phyloP scores from a whole-genome alignment of 2,113 vertebrate species.

The Lepisosteus oculatus region DNA sequence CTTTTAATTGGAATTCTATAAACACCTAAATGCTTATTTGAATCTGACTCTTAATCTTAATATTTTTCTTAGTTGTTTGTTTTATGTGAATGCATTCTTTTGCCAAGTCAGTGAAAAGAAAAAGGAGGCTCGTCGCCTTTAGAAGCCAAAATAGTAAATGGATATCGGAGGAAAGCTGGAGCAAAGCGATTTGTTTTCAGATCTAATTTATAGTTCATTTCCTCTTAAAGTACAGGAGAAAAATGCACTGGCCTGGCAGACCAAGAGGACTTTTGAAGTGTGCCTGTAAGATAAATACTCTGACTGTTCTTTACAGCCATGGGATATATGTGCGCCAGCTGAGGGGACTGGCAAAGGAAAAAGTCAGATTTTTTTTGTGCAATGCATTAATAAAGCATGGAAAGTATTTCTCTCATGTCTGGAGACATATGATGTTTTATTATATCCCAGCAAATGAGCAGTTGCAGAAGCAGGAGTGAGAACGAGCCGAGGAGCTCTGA shows the following conservation, averaged over 20 bases:
- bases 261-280: conserved; percentile 56
- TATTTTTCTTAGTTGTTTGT: background rate
- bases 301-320: conserved; percentile 39
- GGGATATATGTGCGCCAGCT: conserved; percentile 23
- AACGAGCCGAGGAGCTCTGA: too few relatives aligned
- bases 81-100: background rate
- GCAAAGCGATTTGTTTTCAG: conserved; percentile 59
- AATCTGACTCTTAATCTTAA: background rate
- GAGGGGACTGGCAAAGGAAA: conserved; percentile 46
- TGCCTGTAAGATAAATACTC: conserved; percentile 55
- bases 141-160: background rate
- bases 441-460: background rate
- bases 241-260: conserved; percentile 13
- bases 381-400: conserved; percentile 26
- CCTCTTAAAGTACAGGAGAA: conserved; percentile 54
- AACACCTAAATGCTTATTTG: background rate
- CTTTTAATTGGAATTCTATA: background rate
- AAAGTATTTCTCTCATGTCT: conserved; percentile 32
- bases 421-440: background rate
- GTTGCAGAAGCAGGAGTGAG: background rate
- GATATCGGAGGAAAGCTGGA: conserved; percentile 57
- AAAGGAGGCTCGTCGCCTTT: background rate
- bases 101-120: background rate
- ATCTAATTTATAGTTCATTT: conserved; percentile 64
- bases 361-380: conserved; percentile 38